Evolutionary conservation across 2,113 vertebrate species (phyloP).

Genomic region (Clarias macrocephalus): DNA sequence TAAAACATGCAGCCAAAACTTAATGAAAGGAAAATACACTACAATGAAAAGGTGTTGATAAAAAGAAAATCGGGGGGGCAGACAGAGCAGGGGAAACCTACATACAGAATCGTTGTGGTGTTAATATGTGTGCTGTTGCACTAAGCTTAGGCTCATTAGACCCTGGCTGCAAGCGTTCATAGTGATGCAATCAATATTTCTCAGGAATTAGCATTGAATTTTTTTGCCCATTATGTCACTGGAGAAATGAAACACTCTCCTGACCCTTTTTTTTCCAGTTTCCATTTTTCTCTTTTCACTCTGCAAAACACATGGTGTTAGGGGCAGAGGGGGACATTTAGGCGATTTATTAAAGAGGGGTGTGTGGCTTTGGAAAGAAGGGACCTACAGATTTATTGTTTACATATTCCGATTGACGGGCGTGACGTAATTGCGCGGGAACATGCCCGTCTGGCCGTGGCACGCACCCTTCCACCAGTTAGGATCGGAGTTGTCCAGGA

Average conservation of each 20-base stretch:
- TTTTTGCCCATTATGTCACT: conserved; percentile 31
- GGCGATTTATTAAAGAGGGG: conserved; percentile 11
- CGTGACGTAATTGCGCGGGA: conserved; percentile 98
- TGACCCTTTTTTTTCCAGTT: not conserved
- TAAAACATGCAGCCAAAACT: conserved; percentile 83
- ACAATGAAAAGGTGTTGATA: conserved; percentile 67
- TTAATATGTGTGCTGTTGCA: conserved; percentile 69
- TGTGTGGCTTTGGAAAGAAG: conserved; percentile 19
- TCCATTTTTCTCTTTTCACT: conserved; percentile 32
- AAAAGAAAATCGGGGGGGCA: conserved; percentile 57
- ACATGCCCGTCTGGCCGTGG: conserved; percentile 97
- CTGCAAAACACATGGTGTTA: conserved; percentile 33
- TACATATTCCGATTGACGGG: conserved; percentile 96
- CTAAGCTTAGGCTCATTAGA: conserved; percentile 59
- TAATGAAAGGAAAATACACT: conserved; percentile 57
- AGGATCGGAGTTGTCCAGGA: conserved; percentile 99
- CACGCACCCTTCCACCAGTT: conserved; percentile 99
- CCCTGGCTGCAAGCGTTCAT: conserved; percentile 70
- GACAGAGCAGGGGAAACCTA: conserved; percentile 79
- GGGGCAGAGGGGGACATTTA: conserved; percentile 27
- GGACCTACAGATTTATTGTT: conserved; percentile 51
- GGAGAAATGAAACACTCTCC: conserved; percentile 17
- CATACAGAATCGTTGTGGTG: conserved; percentile 59
- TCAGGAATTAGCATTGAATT: conserved; percentile 55
- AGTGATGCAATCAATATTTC: conserved; percentile 57